Evolutionary conservation across 2,888 invertebrate genomes (phyloP), one percentile per base, ranked within the genome.

Genomic region (Koerneria pararmatus): DNA sequence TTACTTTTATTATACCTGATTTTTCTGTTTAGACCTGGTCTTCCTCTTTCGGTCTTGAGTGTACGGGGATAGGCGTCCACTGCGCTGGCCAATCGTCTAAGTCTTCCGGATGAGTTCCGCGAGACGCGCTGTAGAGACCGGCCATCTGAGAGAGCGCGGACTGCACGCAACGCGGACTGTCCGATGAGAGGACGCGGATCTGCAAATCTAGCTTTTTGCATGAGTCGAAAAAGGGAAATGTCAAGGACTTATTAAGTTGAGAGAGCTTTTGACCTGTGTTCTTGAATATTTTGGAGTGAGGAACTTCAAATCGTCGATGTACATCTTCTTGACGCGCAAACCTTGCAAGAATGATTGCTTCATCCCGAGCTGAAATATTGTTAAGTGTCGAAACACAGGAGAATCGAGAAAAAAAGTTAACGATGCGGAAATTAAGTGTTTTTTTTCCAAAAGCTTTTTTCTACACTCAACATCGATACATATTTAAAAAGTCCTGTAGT

Each of bases 51-150:
- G 54, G 54, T 41, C 22, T 31, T 0, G 64, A 53, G 24, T 64
- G 64, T 11, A 64, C 56, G 1, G 64, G 64, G 46, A 64, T 31
- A 41, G 64, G 64, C 29, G 64, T 64, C 64, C 64, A 64, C 15
- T 32, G 22, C 0, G 54, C 29, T 1, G 64, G 64, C 64, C 64
- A 64, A 0, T 56, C 64, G 56, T 56, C 31, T 0, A 46, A 31
- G 32, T 37, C 41, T 4, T n/a, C 19, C 1, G 64, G 64, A 41
- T 29, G 56, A 1, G 64, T 64, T 19, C 54, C 49, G 32, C 54
- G 56, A 19, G 34, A 41, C 56, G 46, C 49, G 27, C 5, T n/a
- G 19, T 54, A 64, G 56, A 64, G 46, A 11, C 31, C 35, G 32
- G 64, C 64, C 37, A 46, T 41, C 41, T 64, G 54, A 31, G 54